Conservation (phyloP, 1,140 invertebrate species). For the Acyrthosiphon pisum region DNA sequence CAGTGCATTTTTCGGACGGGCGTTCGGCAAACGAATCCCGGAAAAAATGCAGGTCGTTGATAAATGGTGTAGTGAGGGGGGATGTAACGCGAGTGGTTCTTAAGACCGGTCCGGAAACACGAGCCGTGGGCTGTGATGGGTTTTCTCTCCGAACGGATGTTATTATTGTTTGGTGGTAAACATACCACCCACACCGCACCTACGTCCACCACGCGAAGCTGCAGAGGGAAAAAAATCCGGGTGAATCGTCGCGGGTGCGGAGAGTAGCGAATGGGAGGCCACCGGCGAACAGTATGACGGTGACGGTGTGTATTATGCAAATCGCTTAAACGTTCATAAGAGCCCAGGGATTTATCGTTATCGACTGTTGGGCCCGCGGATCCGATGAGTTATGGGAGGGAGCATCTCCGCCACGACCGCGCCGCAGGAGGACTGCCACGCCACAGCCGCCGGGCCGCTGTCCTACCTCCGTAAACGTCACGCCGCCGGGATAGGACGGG, state of each 20-base stretch:
- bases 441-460: neutral
- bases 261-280: neutral
- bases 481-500: neutral
- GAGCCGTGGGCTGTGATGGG: neutral
- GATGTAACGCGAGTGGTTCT: neutral
- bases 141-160: neutral
- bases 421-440: neutral
- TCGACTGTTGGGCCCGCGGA: slow-evolving; percentile 5
- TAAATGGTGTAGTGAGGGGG: neutral
- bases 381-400: slow-evolving; percentile 13
- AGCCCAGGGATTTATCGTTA: slow-evolving; percentile 32
- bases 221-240: neutral
- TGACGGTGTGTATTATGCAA: slow-evolving; percentile 29
- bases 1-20: neutral
- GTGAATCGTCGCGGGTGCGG: neutral
- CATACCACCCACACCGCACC: neutral
- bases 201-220: neutral
- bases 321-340: slow-evolving; percentile 35
- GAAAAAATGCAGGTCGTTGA: neutral
- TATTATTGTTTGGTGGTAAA: neutral
- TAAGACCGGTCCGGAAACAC: slow-evolving; percentile 6
- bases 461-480: neutral
- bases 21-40: neutral
- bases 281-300: neutral
- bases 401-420: neutral